Conservation (phyloP, 2,888 invertebrate genomes). For the Pandemis cinnamomeana region DNA sequence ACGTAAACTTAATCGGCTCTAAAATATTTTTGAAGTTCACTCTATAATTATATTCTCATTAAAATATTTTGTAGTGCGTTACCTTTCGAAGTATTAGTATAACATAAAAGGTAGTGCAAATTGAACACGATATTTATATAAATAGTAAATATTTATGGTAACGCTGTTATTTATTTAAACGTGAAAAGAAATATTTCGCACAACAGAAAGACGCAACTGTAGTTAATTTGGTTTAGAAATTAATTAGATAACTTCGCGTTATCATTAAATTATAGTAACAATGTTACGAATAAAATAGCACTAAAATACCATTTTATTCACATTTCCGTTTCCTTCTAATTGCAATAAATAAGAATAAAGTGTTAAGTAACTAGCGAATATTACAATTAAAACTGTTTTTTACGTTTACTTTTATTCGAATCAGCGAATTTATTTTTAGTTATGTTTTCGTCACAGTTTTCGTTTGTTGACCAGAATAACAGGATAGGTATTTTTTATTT, state of each 20-base stretch:
- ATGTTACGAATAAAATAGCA: neutral
- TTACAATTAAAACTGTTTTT: neutral
- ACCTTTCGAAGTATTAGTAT: neutral
- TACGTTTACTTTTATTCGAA: neutral
- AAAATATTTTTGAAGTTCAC: conserved; percentile 6
- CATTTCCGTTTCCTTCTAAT: neutral
- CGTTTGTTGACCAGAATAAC: neutral
- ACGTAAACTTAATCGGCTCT: neutral
- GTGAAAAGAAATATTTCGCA: neutral
- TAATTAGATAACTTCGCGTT: neutral
- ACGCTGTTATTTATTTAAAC: neutral
- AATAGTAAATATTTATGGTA: neutral
- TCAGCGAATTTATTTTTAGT: neutral
- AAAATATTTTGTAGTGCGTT: conserved; percentile 23
- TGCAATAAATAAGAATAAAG: too few species aligned
- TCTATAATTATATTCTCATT: neutral
- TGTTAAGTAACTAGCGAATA: too few species aligned
- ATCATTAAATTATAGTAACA: neutral
- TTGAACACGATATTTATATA: neutral
- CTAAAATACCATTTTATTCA: neutral
- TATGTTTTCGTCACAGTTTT: neutral
- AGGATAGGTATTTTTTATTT: neutral
- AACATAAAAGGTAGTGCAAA: neutral
- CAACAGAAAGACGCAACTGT: neutral
- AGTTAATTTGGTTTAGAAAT: neutral